Conservation (phyloP, 2,113 vertebrate species). For the Pyrgilauda ruficollis region DNA sequence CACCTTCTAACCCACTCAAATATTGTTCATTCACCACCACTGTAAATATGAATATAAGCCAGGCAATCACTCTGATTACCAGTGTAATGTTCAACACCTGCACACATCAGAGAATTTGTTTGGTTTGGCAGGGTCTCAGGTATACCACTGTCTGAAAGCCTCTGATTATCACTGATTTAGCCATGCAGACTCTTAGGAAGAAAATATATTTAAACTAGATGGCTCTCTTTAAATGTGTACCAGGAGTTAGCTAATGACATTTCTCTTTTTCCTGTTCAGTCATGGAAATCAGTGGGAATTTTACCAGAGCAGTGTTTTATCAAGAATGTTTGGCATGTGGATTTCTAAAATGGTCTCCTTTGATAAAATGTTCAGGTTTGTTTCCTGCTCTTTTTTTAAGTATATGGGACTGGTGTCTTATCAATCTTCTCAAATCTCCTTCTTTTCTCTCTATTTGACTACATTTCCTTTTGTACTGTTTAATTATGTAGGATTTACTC, state of each 20-base stretch:
- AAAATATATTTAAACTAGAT: background rate
- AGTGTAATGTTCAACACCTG: background rate
- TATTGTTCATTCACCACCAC: background rate
- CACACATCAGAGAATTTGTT: background rate
- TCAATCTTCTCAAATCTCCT: background rate
- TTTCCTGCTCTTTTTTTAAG: background rate
- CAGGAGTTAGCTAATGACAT: background rate
- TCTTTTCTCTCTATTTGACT: background rate
- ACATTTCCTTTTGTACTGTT: background rate
- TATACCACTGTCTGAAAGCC: background rate
- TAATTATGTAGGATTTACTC: background rate
- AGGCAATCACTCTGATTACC: background rate
- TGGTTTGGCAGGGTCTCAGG: background rate
- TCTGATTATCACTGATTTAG: background rate
- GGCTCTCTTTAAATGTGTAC: background rate
- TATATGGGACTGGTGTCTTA: background rate
- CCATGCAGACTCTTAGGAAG: background rate
- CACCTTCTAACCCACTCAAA: background rate
- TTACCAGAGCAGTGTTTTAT: background rate
- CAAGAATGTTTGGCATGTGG: background rate
- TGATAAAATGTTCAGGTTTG: background rate
- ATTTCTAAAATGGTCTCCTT: background rate
- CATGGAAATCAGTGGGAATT: background rate
- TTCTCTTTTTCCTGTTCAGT: background rate
- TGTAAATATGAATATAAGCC: background rate